Evolutionary conservation across 37 sponge, comb jelly and placozoan species (phyloP), one percentile per base, ranked within the genome.

Genomic region (Cliona cf. orientalis): DNA sequence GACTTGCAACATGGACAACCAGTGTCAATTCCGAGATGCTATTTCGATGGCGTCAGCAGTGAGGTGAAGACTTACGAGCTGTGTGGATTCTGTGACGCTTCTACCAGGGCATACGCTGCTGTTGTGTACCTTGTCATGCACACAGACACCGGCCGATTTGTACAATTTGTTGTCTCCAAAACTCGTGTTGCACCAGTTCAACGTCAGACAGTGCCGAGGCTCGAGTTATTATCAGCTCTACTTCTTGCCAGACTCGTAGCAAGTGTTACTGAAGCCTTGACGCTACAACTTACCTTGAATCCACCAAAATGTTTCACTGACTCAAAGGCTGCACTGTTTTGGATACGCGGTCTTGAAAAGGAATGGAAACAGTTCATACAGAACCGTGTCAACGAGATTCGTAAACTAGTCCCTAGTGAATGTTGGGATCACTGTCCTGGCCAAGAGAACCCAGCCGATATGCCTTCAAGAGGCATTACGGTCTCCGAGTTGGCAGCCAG

Each of bases 301-400:
- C 55, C 11, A 17, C 11, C 11, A 17, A 49, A 49, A 17, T 76
- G 78, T 64, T 76, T 23, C 42, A 61, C 64, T 25, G 78, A 76
- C 35, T 76, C 78, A 23, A 14, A 6, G 4, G 78, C 61, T 32
- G 78, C 78, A 5, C 64, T 76, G 4, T 61, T 7, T 45, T 76
- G 78, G 78, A 76, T 76, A 7, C 14, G 42, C 14, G 31, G 31
- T 9, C 5, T 9, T 32, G 33, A 26, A 22, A 76, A 61, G 42
- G 37, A 25, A 61, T 76, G 78, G 78, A 76, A 76, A 35, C 78
- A 14, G 6, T 76, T 76, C 42, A 64, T 76, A 23, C 64, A 61
- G 21, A 76, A 76, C 64, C 78, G 78, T n/a, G 78, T 76, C 26
- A 23, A 5, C 5, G 78, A 76, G 65, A 76, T 76, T n/a, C 62